Evolutionary conservation across 1,140 invertebrate genomes (phyloP), one percentile per base, ranked within the genome.

Genomic region (Bombus breviceps): DNA sequence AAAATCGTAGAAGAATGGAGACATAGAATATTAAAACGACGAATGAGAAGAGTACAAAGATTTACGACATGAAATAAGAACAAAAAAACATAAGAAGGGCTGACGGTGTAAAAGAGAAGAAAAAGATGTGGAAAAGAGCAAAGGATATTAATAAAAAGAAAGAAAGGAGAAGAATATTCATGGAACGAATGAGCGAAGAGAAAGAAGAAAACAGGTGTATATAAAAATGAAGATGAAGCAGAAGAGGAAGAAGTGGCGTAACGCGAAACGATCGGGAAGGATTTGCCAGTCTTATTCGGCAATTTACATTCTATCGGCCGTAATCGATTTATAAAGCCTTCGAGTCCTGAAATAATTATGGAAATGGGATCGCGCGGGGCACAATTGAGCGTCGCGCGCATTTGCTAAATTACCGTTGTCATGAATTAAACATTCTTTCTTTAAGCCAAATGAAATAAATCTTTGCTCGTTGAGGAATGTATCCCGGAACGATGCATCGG

Each of bases 251-350:
- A 37, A 66, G 6, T 25, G 22, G 37, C 0, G 43, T 32, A 69
- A 57, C 13, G 43, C 28, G 47, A 57, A 69, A 83, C 69, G 83
- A 73, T 85, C 68, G 75, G 75, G 18, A 37, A n/a, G 22, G 62
- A 83, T 76, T 76, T 34, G 53, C 32, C 8, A 47, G 62, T 28
- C 69, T 74, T 74, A 77, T 66, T 53, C 81, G 43, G 2, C 28
- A 47, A 83, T 83, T 77, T 83, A 77, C 73, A 83, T 83, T 83
- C 81, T 47, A 77, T 83, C 81, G 81, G 59, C 18, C 59, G 81
- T 77, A 83, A 83, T 77, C 73, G 81, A 77, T 77, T 83, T 76
- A 76, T 77, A 83, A 82, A 82, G 81, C 59, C 72, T n/a, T 37
- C 32, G 81, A 62, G 53, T 53, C 25, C 32, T 39, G 43, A 77